Conservation (phyloP, 2,797 vertebrate genomes). For the Halcyon chelicuti region DNA sequence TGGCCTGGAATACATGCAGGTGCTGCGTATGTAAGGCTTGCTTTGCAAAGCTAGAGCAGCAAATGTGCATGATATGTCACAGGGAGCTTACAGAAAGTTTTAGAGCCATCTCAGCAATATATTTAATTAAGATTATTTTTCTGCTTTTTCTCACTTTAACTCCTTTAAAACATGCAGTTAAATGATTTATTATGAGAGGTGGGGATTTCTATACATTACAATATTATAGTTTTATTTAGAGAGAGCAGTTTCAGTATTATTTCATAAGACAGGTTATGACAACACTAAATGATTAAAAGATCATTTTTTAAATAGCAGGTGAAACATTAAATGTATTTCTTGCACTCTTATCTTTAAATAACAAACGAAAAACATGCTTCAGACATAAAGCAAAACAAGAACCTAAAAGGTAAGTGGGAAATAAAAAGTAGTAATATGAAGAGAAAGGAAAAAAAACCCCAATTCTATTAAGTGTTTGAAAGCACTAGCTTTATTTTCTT, state of each 20-base stretch:
- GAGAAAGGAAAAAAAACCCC: not conserved
- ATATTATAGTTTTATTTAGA: not conserved
- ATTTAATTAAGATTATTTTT: not conserved
- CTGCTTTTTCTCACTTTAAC: not conserved
- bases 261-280: not conserved
- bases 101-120: not conserved
- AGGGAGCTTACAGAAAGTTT: not conserved
- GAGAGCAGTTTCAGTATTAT: not conserved
- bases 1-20: not conserved
- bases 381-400: not conserved
- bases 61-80: accelerated
- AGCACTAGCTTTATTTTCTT: not conserved
- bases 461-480: not conserved
- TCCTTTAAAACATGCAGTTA: not conserved
- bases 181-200: not conserved
- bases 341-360: not conserved
- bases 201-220: not conserved
- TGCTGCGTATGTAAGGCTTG: not conserved
- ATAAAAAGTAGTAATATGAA: not conserved
- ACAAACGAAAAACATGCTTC: not conserved
- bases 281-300: not conserved
- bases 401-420: not conserved
- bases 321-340: not conserved
- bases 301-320: not conserved
- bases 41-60: not conserved